Evolutionary conservation across 2,113 vertebrate genomes (phyloP).

Genomic region (Tupaia chinensis): DNA sequence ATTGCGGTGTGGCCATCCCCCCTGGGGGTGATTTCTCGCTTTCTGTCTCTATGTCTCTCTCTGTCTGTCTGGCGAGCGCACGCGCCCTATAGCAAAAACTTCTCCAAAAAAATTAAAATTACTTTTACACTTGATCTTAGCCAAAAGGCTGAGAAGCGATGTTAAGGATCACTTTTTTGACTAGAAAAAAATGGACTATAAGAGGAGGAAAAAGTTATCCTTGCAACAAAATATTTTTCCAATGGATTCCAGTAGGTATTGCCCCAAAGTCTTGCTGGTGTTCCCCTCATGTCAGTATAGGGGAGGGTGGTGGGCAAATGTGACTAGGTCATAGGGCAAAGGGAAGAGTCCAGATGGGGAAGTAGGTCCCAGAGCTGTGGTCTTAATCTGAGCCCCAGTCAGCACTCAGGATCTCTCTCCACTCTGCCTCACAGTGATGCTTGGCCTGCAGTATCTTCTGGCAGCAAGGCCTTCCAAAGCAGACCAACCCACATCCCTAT

Average conservation of each 20-base stretch:
- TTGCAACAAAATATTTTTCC: conserved; percentile 9
- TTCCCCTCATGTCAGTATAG: not conserved
- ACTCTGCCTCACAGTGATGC: not conserved
- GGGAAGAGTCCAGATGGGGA: not conserved
- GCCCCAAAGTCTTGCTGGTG: not conserved
- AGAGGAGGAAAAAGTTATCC: not conserved
- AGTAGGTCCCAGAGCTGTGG: not conserved
- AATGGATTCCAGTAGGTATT: not conserved
- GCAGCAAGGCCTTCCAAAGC: conserved; percentile 38
- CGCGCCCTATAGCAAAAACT: no score
- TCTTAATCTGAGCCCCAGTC: not conserved
- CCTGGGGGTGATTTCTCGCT: no score
- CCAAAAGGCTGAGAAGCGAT: no score
- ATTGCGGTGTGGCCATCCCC: no score
- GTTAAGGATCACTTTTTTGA: no score
- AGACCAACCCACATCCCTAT: conserved; percentile 69
- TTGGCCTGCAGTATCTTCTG: not conserved
- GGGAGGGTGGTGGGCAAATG: not conserved
- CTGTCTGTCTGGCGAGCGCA: no score
- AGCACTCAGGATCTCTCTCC: not conserved
- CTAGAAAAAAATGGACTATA: conserved; percentile 3
- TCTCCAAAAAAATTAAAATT: no score
- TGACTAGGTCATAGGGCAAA: not conserved
- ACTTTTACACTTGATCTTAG: no score
- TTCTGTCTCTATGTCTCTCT: no score